Evolutionary conservation across 2,797 vertebrate genomes (phyloP).

Genomic region (Columba guinea): DNA sequence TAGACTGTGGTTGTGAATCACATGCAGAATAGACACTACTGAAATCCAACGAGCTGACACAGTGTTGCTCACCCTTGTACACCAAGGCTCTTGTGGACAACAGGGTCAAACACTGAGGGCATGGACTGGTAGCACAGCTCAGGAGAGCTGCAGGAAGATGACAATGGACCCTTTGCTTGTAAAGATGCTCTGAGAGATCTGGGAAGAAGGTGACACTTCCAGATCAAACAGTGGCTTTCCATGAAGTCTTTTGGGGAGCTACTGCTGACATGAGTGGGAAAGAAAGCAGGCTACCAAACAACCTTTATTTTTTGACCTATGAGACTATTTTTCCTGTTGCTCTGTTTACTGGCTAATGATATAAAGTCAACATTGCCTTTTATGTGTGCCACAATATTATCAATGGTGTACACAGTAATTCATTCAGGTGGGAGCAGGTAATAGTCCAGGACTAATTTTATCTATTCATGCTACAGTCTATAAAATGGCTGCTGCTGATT

Average conservation of each 20-base stretch:
- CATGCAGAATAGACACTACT: not conserved
- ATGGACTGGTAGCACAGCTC: not conserved
- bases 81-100: not conserved
- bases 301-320: not conserved
- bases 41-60: slow-evolving; percentile 34
- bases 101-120: not conserved
- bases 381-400: not conserved
- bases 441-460: not conserved
- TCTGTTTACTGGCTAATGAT: not conserved
- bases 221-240: not conserved
- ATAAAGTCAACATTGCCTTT: not conserved
- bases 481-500: not conserved
- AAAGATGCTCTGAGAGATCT: not conserved
- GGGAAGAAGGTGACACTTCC: not conserved
- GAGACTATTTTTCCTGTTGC: not conserved
- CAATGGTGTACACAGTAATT: not conserved
- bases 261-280: not conserved
- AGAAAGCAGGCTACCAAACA: not conserved
- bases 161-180: not conserved
- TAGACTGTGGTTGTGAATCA: slow-evolving; percentile 47
- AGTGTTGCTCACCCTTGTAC: not conserved
- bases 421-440: not conserved
- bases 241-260: not conserved
- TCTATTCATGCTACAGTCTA: not conserved
- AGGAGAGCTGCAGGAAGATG: not conserved